These are phyloP conservation scores for Drosophila neotestacea DNA, from an alignment of 2,888 invertebrate species.

Conservation along the genomic window DNA sequence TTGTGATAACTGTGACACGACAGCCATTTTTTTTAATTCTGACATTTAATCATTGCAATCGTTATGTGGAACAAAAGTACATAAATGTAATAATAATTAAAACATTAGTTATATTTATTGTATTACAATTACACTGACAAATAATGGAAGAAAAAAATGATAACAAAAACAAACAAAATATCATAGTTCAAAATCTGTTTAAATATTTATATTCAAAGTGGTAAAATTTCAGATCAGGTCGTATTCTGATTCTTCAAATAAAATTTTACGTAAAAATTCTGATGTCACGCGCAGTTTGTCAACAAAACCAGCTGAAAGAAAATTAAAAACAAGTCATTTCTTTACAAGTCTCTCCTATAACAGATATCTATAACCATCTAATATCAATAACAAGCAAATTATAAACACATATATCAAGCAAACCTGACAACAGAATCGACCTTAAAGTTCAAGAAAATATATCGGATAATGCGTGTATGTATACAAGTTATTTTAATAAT, in stretches of 20 bases:
- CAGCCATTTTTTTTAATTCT: conserved; percentile 2
- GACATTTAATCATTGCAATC: conserved; percentile 25
- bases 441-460: conserved; percentile 16
- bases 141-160: conserved; percentile 32
- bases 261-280: conserved; percentile 82
- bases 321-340: conserved; percentile 53
- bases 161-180: conserved; percentile 8
- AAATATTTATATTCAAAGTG: conserved; percentile 78
- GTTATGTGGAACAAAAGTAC: conserved; percentile 19
- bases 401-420: conserved; percentile 42
- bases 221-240: conserved; percentile 63
- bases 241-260: conserved; percentile 39
- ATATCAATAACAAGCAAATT: conserved; percentile 15
- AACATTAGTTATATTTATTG: conserved; percentile 13
- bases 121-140: conserved; percentile 15
- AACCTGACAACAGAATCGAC: conserved; percentile 34
- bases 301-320: conserved; percentile 77
- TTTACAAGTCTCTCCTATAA: conserved; percentile 47
- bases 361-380: conserved; percentile 33
- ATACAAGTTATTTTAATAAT: conserved; percentile 41
- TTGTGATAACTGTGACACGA: conserved; percentile 2
- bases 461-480: conserved; percentile 64
- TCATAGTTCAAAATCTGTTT: conserved; percentile 11
- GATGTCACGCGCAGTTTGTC: conserved; percentile 85
- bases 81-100: conserved; percentile 26